Percentiles rank a stretch among this genome's conserved stretches.
Conservation (phyloP, 2,113 vertebrate species). For the Anarrhichthys ocellatus region DNA sequence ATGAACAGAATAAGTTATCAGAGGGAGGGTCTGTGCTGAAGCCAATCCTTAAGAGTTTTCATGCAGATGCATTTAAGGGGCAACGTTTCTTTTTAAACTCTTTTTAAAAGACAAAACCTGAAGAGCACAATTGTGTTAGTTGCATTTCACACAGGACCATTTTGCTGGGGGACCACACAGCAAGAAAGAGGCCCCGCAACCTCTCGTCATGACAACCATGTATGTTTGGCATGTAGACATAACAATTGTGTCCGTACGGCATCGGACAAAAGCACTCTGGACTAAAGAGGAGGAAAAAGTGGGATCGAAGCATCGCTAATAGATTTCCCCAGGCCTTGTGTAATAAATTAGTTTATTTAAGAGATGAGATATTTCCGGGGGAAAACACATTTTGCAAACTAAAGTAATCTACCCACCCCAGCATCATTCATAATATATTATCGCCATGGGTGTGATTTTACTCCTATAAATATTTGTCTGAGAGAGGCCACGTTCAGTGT, state of each 20-base stretch:
- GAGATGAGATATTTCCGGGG: slow-evolving; percentile 41
- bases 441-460: slow-evolving; percentile 59
- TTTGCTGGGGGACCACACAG: slow-evolving; percentile 33
- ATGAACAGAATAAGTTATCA: slow-evolving; percentile 31
- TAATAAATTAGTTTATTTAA: slow-evolving; percentile 64
- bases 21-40: slow-evolving; percentile 25
- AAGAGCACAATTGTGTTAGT: slow-evolving; percentile 56
- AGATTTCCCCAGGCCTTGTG: slow-evolving; percentile 47
- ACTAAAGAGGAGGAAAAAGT: slow-evolving; percentile 18
- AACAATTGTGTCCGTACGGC: slow-evolving; percentile 45
- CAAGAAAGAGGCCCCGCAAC: slow-evolving; percentile 41
- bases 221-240: slow-evolving; percentile 59
- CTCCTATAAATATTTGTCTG: slow-evolving; percentile 39
- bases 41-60: slow-evolving; percentile 28
- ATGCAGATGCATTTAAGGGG: slow-evolving; percentile 58
- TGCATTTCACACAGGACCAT: slow-evolving; percentile 37
- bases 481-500: slow-evolving; percentile 14
- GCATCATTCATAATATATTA: slow-evolving; percentile 70
- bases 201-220: slow-evolving; percentile 53
- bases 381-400: slow-evolving; percentile 39
- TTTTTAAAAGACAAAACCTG: slow-evolving; percentile 16
- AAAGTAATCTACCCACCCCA: slow-evolving; percentile 44
- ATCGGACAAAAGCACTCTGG: slow-evolving; percentile 47
- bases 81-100: slow-evolving; percentile 8
- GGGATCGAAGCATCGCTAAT: background rate